A percentile compares a stretch with the other conserved stretches of the same genome.
phyloP scores from a whole-genome alignment of 2,797 vertebrate species.

The Ispidina picta region DNA sequence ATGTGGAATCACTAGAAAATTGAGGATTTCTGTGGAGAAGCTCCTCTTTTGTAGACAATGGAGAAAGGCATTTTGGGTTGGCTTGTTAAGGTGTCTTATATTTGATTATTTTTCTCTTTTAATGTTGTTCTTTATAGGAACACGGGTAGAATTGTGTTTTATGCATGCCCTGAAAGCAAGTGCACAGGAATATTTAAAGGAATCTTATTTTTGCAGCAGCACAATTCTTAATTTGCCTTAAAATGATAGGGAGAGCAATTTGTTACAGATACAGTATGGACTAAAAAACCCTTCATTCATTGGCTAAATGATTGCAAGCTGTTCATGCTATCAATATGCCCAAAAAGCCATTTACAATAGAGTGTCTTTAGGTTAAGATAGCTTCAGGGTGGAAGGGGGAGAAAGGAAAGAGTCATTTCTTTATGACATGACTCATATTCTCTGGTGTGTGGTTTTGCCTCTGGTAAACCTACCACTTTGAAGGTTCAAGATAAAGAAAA shows the following conservation, averaged over 20 bases:
- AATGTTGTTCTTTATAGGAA: neutral
- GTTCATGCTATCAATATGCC: neutral
- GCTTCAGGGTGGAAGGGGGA: slow-evolving; percentile 10
- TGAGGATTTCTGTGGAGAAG: neutral
- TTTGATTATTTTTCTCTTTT: neutral
- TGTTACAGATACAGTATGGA: neutral
- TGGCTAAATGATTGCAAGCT: neutral
- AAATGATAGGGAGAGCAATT: neutral
- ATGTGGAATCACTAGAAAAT: neutral
- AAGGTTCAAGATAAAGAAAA: slow-evolving; percentile 51
- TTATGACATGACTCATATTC: slow-evolving; percentile 52
- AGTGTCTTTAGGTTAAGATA: slow-evolving; percentile 40
- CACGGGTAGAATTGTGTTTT: neutral
- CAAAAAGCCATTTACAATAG: slow-evolving; percentile 37
- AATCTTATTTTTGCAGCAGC: neutral
- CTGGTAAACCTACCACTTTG: slow-evolving; percentile 52
- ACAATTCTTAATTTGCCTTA: neutral
- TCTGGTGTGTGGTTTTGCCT: slow-evolving; percentile 64
- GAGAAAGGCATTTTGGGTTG: neutral
- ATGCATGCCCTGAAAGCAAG: neutral
- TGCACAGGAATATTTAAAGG: neutral
- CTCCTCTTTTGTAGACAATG: neutral
- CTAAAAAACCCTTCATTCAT: neutral
- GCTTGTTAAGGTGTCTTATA: neutral
- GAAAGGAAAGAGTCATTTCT: slow-evolving; percentile 22